Evolutionary conservation across 2,113 vertebrate species (phyloP).

Genomic region (Hypomesus transpacificus): DNA sequence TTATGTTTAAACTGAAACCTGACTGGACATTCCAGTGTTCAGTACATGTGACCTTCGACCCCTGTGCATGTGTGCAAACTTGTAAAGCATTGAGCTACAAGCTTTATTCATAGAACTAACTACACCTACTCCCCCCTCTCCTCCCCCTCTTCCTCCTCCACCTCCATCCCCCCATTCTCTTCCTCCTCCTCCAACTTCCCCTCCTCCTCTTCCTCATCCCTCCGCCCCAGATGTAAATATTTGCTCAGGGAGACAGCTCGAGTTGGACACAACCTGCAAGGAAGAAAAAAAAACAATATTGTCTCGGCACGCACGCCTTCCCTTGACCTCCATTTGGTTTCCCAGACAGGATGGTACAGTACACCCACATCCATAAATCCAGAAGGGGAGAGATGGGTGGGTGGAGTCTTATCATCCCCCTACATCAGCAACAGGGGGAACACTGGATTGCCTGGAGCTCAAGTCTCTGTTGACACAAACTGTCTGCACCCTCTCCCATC

Average conservation of each 20-base stretch:
- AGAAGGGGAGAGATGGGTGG: background rate
- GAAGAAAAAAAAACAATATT: background rate
- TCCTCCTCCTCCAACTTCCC: too few species aligned
- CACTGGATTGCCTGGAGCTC: constrained; percentile 38
- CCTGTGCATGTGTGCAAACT: constrained; percentile 1
- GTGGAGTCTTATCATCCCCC: constrained; percentile 27
- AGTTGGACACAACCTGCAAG: constrained; percentile 11
- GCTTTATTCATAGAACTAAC: too few species aligned
- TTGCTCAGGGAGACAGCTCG: constrained; percentile 3
- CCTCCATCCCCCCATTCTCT: too few species aligned
- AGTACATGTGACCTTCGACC: constrained; percentile 5
- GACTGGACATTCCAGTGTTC: constrained; percentile 11
- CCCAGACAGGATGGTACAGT: background rate
- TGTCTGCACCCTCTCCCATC: constrained; percentile 28
- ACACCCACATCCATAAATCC: background rate
- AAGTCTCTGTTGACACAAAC: constrained; percentile 40
- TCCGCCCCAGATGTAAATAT: constrained; percentile 1
- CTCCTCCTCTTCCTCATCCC: background rate
- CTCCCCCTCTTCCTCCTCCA: too few species aligned
- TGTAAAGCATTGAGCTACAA: too few species aligned
- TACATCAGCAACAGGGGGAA: constrained; percentile 34
- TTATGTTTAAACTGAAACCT: background rate
- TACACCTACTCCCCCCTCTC: too few species aligned
- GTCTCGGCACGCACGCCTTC: background rate
- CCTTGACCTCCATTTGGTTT: background rate